phyloP scores from a whole-genome alignment of 2,113 vertebrate genomes.

The Ceyx margarethae region DNA sequence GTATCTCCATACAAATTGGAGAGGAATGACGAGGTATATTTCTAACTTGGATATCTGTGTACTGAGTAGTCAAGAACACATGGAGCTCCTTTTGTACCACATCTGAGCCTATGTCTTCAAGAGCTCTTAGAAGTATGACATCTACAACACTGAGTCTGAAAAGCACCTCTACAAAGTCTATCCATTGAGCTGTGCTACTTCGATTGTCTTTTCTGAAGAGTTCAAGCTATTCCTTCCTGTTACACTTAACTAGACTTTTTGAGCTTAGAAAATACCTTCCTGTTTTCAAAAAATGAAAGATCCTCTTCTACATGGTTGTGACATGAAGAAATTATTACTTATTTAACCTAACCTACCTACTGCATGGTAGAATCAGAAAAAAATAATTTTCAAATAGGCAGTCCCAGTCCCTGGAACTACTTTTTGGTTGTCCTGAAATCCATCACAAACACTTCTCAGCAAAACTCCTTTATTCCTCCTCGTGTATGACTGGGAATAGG shows the following conservation, averaged over 20 bases:
- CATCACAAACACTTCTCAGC: background rate
- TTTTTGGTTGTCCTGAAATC: background rate
- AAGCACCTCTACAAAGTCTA: background rate
- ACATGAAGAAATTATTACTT: background rate
- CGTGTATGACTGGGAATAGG: background rate
- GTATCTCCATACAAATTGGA: background rate
- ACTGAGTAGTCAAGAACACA: background rate
- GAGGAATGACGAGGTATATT: background rate
- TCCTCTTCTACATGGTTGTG: background rate
- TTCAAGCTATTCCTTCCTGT: background rate
- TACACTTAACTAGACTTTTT: background rate
- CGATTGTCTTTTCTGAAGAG: background rate
- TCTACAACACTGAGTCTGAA: background rate
- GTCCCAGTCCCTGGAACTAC: background rate
- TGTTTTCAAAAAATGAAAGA: background rate
- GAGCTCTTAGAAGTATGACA: background rate
- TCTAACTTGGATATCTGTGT: background rate
- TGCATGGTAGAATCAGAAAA: background rate
- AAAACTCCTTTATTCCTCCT: background rate
- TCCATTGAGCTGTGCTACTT: background rate
- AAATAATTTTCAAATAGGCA: background rate
- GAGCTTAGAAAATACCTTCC: background rate
- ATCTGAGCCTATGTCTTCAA: background rate
- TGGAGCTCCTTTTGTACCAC: background rate
- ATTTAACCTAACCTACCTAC: background rate